phyloP scores from a whole-genome alignment of 2,797 vertebrate genomes.

The Geotrypetes seraphini region DNA sequence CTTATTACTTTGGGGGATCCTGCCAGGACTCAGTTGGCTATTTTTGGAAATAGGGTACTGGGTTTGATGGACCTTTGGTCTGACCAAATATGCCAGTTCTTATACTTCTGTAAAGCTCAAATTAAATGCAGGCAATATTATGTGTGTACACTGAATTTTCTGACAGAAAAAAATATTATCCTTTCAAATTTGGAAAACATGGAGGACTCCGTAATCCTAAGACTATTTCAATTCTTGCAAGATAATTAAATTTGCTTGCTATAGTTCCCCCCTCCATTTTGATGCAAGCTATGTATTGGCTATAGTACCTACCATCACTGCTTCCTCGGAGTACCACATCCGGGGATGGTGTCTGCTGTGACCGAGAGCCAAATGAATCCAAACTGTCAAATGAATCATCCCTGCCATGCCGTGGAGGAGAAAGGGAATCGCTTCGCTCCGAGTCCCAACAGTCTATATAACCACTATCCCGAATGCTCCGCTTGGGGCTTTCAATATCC shows the following conservation, averaged over 20 bases:
- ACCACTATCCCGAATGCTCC: slow-evolving; percentile 90
- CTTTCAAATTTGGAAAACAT: background rate
- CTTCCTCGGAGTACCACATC: slow-evolving; percentile 84
- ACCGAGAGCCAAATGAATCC: slow-evolving; percentile 94
- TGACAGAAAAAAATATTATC: background rate
- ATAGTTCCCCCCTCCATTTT: background rate
- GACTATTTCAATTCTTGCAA: too few relatives aligned
- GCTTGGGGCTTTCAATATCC: slow-evolving; percentile 80
- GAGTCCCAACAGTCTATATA: slow-evolving; percentile 98
- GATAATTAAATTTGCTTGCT: background rate
- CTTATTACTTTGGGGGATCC: too few relatives aligned
- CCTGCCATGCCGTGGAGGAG: slow-evolving; percentile 79
- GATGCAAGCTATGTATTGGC: slow-evolving; percentile 18
- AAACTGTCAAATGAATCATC: slow-evolving; percentile 98
- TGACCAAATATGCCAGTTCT: too few relatives aligned
- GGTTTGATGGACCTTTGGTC: too few relatives aligned
- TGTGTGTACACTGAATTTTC: too few relatives aligned
- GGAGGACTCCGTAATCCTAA: too few relatives aligned
- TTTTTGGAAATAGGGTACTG: too few relatives aligned
- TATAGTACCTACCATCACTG: slow-evolving; percentile 88
- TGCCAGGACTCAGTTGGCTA: too few relatives aligned
- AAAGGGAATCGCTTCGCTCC: slow-evolving; percentile 90
- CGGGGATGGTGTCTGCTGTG: slow-evolving; percentile 88
- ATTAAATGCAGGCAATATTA: too few relatives aligned
- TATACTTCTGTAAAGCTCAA: too few relatives aligned